phyloP scores from a whole-genome alignment of 2,113 vertebrate species.

The Amphiprion ocellaris region DNA sequence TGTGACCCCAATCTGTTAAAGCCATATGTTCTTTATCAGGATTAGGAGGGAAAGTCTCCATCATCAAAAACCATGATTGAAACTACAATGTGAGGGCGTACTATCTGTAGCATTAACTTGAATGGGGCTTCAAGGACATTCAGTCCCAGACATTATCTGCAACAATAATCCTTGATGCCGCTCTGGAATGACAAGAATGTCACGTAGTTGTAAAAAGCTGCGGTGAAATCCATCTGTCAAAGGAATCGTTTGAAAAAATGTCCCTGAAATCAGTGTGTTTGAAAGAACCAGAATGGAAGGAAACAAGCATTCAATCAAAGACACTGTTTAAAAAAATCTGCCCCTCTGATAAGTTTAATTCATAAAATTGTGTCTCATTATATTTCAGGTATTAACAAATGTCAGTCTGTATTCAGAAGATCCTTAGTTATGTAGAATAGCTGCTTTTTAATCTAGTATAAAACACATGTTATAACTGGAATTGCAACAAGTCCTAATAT shows the following conservation, averaged over 20 bases:
- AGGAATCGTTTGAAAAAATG: neutral
- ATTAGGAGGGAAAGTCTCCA: slow-evolving; percentile 52
- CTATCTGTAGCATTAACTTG: slow-evolving; percentile 17
- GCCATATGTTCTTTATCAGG: slow-evolving; percentile 64
- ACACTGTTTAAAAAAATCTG: too few relatives aligned
- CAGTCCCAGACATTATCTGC: slow-evolving; percentile 11
- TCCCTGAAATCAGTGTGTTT: neutral
- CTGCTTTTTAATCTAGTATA: neutral
- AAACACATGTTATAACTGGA: too few relatives aligned
- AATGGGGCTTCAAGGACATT: slow-evolving; percentile 58
- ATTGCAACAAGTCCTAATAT: too few relatives aligned
- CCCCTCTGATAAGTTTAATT: neutral
- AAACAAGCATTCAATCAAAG: neutral
- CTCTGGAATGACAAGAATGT: slow-evolving; percentile 32
- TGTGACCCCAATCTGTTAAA: slow-evolving; percentile 62
- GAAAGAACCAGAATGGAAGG: neutral
- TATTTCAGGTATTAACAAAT: neutral
- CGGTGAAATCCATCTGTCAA: neutral
- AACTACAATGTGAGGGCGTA: slow-evolving; percentile 6
- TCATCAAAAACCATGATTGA: slow-evolving; percentile 39
- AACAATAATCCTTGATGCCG: slow-evolving; percentile 27
- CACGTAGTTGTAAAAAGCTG: slow-evolving; percentile 14
- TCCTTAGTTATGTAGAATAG: neutral
- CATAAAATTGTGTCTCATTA: neutral
- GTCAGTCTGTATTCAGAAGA: neutral